These are phyloP conservation scores for Rhopalosiphum maidis DNA, from an alignment of 1,140 invertebrate genomes.

Conservation along the genomic window DNA sequence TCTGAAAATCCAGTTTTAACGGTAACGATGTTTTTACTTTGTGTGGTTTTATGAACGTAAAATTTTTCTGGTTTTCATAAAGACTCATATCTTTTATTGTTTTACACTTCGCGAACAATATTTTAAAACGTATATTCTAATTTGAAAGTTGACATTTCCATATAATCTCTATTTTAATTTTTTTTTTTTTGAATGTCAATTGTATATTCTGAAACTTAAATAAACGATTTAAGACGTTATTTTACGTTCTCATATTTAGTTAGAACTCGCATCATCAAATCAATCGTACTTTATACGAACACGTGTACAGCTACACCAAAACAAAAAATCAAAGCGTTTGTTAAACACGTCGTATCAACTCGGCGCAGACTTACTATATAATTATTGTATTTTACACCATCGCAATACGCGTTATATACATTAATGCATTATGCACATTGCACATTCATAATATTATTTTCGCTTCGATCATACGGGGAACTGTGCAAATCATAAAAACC, in stretches of 20 bases:
- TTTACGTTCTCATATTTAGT: background rate
- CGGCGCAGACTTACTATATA: background rate
- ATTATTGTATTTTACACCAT: background rate
- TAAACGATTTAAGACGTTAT: background rate
- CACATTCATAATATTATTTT: background rate
- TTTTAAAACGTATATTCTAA: background rate
- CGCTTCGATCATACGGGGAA: background rate
- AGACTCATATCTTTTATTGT: background rate
- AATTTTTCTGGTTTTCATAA: background rate
- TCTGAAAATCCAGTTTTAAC: constrained; percentile 51
- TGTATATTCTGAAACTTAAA: background rate
- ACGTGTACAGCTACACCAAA: background rate
- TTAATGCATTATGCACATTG: too few species aligned
- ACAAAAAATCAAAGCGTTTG: background rate
- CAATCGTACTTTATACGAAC: background rate
- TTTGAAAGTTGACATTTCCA: background rate
- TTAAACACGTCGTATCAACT: background rate
- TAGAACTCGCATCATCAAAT: background rate
- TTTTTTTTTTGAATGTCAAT: background rate
- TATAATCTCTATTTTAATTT: background rate
- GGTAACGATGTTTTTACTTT: constrained; percentile 2
- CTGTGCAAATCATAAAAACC: background rate
- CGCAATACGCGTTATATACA: background rate
- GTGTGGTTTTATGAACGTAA: background rate
- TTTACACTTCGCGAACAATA: background rate